Base-by-base conservation (phyloP, 2,888 invertebrate genomes). In the Antitype chi region DNA sequence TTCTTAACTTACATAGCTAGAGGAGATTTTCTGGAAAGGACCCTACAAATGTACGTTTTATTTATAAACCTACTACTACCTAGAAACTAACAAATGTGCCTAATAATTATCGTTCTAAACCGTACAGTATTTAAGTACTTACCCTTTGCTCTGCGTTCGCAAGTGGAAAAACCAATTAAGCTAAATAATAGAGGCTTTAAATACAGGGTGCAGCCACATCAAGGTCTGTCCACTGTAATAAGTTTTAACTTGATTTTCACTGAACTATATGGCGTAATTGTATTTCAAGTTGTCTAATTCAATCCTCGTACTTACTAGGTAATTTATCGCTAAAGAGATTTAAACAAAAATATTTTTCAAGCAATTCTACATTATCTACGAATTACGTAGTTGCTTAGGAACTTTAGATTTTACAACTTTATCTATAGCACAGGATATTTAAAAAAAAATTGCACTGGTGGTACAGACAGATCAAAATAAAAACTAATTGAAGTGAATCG, bases 111-210 rank as follows among this genome's bases (percentile, higher is more conserved):
- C 13, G 20, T 59, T 20, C 28, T 23, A 11, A 73, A 53, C 72
- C 28, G n/a, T n/a, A n/a, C n/a, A 57, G 69, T 73, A 78, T 53
- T 72, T 53, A 62, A 60, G 66, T 73, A 78, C 49, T 78, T 57
- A 59, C 47, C 13, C 66, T 63, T 53, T 38, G 64, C 25, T 52
- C 67, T 32, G 55, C 38, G 25, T 70, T 70, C 52, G 23, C 60
- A 52, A 57, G 73, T 62, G 73, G 57, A 47, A 57, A 67, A 47
- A n/a, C 52, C n/a, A 78, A 83, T 83, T 67, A 73, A 28, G 55
- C 47, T 81, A 57, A 78, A 78, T 70, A 57, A 64, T 53, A 38
- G 9, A 55, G 57, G 59, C 28, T 38, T 25, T 38, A 57, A 38
- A 25, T 68, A n/a, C 20, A 52, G n/a, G 1, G 8, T 49, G 49